Percentiles rank a stretch among this genome's conserved stretches.
phyloP scores from a whole-genome alignment of 2,797 vertebrate genomes.

The Diplodus sargus region DNA sequence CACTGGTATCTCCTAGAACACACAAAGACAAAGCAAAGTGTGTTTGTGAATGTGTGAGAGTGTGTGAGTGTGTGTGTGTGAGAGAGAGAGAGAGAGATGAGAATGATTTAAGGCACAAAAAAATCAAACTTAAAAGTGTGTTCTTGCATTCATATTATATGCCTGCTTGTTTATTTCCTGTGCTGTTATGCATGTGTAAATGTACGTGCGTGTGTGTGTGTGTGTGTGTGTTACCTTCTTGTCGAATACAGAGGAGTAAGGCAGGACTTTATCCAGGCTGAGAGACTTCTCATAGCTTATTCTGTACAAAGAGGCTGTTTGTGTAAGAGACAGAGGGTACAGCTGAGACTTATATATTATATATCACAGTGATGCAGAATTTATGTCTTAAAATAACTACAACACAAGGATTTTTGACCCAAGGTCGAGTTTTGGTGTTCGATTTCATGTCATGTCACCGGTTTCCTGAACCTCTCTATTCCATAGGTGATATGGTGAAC shows the following conservation, averaged over 20 bases:
- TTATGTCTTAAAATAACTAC: conserved; percentile 10
- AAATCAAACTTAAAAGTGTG: background rate
- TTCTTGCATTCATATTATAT: conserved; percentile 30
- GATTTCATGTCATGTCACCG: background rate
- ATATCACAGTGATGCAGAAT: conserved; percentile 3
- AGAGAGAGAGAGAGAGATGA: too few relatives aligned
- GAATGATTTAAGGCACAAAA: background rate
- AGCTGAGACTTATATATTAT: conserved; percentile 19
- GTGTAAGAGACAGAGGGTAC: conserved; percentile 26
- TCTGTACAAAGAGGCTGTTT: conserved; percentile 91
- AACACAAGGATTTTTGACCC: background rate
- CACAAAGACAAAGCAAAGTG: conserved; percentile 17
- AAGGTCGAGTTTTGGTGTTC: background rate
- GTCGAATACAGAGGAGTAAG: conserved; percentile 89
- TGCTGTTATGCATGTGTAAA: conserved; percentile 19
- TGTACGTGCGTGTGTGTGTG: conserved; percentile 16
- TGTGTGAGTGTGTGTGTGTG: background rate
- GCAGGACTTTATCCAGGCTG: conserved; percentile 90
- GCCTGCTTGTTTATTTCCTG: background rate
- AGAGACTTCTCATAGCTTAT: conserved; percentile 86
- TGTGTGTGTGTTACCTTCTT: conserved; percentile 76
- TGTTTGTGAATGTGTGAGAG: background rate
- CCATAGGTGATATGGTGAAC: background rate
- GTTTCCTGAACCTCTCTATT: background rate
- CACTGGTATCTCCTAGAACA: conserved; percentile 75